Evolutionary conservation across 2,888 invertebrate genomes (phyloP), one percentile per base, ranked within the genome.

Genomic region (Trachelus tabidus): DNA sequence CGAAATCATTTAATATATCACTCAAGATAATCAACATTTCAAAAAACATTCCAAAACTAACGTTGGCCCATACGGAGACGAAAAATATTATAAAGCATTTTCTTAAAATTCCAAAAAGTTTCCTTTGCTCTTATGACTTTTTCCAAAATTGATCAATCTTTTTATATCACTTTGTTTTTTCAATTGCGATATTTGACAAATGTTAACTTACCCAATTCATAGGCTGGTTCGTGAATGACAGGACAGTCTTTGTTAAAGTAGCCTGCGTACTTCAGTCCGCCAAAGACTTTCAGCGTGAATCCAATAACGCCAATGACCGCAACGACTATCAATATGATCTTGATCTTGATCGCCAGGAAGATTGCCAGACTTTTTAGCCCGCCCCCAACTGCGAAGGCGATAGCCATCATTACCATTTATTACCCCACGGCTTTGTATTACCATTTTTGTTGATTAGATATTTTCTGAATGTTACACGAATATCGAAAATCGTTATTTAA

Each of bases 281-380:
- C 81, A 12, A 86, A 78, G 68, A 83, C 82, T 79, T 88, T 88
- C 12, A 86, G 79, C 30, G 87, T 85, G 78, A 86, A 82, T 73
- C 83, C 82, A 68, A 83, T 81, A 74, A 86, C 73, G 31, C 86
- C 88, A 74, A 86, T 82, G 37, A 88, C 81, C 71, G 85, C 83
- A 6, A 85, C 83, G 68, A 85, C 79, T 35, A 87, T 81, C 75
- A 88, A 79, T 74, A 87, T 81, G 77, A 89, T 82, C 81, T 89
- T 88, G 78, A 88, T 85, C 81, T 89, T 89, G 77, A 89, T 84
- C 73, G 87, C 79, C 30, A 84, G 79, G 76, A 88, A 79, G 56
- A 85, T 82, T 30, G 84, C 82, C 76, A 88, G 73, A 75, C 85
- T 84, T 80, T 88, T 87, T 73, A 88, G 79, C 75, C 88, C 88